Conservation (phyloP, 2,797 vertebrate genomes). For the Labroides dimidiatus region DNA sequence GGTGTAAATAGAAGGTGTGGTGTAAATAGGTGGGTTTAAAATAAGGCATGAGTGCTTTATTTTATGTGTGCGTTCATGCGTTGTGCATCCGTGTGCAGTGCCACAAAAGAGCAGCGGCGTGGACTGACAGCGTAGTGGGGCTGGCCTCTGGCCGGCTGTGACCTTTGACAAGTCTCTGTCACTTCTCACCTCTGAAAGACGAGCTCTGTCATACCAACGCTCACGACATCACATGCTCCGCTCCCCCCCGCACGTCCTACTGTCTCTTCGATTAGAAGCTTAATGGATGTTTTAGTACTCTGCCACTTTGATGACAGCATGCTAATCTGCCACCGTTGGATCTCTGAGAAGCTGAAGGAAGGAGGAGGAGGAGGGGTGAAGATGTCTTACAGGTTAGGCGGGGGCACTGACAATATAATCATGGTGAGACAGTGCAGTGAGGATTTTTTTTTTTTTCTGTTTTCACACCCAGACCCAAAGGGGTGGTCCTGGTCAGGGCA, state of each 20-base stretch:
- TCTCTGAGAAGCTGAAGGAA: constrained; percentile 49
- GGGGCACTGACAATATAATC: constrained; percentile 76
- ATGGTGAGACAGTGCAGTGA: constrained; percentile 63
- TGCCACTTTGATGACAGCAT: constrained; percentile 77
- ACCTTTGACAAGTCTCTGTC: constrained; percentile 81
- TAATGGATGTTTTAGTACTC: constrained; percentile 82
- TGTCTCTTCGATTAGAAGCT: constrained; percentile 80
- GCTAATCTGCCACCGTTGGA: constrained; percentile 73
- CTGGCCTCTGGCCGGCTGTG: constrained; percentile 77
- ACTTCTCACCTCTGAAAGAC: constrained; percentile 79
- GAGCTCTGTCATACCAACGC: constrained; percentile 69
- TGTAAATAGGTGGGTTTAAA: constrained; percentile 17
- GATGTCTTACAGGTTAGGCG: constrained; percentile 70
- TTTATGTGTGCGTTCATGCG: constrained; percentile 34
- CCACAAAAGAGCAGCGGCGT: constrained; percentile 68
- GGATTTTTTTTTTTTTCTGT: constrained; percentile 36
- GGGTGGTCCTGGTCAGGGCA: constrained; percentile 74
- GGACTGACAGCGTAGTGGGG: constrained; percentile 62
- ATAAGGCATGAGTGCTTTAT: constrained; percentile 39
- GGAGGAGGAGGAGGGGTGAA: constrained; percentile 25
- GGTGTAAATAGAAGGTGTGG: constrained; percentile 16
- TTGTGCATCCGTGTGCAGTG: constrained; percentile 57
- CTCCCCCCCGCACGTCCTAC: constrained; percentile 30
- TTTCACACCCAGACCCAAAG: constrained; percentile 78
- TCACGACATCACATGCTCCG: constrained; percentile 53